A percentile compares a stretch with the other conserved stretches of the same genome.
Conservation (phyloP, 2,888 invertebrate genomes). For the Galerucella nymphaeae region DNA sequence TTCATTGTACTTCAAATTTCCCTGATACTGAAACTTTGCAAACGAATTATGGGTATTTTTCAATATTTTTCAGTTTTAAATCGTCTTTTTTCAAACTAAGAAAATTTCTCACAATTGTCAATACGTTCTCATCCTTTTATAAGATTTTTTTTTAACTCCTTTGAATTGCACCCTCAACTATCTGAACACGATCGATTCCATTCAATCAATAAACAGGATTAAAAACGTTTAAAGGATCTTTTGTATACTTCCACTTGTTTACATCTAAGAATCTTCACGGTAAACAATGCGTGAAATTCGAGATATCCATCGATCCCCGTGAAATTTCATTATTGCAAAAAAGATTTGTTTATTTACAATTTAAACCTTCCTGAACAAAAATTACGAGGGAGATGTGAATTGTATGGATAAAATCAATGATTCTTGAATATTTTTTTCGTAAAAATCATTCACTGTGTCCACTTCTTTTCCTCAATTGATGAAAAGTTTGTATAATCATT, state of each 20-base stretch:
- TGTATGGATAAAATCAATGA: too few relatives aligned
- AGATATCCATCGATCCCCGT: neutral
- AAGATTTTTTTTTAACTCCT: neutral
- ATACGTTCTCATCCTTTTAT: too few relatives aligned
- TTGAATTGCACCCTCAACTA: conserved; percentile 10
- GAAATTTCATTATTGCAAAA: conserved; percentile 7
- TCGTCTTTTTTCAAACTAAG: too few relatives aligned
- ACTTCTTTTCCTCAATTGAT: too few relatives aligned
- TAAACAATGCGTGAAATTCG: conserved; percentile 6
- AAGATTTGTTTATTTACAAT: neutral
- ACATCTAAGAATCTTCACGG: neutral
- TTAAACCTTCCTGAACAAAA: neutral
- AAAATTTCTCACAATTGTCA: too few relatives aligned
- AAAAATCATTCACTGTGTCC: too few relatives aligned
- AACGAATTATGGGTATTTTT: too few relatives aligned
- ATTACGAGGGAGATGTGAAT: neutral
- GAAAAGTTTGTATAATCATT: too few relatives aligned
- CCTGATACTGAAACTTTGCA: too few relatives aligned
- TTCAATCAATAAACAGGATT: conserved; percentile 6
- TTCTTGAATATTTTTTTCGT: too few relatives aligned
- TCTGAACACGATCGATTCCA: conserved; percentile 9
- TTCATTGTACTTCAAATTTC: too few relatives aligned
- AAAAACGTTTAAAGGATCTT: neutral
- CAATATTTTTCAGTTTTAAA: too few relatives aligned
- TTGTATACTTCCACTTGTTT: conserved; percentile 11